phyloP scores from a whole-genome alignment of 2,797 vertebrate species.

The Bradypodion pumilum region DNA sequence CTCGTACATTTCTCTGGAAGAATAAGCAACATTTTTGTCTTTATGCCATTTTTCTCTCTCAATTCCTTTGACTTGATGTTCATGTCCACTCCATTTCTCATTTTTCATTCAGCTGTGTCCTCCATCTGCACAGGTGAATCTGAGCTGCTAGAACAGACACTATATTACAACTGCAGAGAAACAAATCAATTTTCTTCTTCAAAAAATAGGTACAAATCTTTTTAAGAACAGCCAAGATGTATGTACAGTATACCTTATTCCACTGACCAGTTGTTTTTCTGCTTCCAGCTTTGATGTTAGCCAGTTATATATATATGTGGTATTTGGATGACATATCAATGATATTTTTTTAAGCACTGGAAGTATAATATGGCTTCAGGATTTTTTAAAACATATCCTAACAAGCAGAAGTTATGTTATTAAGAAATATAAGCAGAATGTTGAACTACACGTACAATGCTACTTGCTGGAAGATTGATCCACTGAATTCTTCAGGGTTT shows the following conservation, averaged over 20 bases:
- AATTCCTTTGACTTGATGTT: background rate
- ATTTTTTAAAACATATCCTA: background rate
- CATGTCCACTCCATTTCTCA: constrained; percentile 13
- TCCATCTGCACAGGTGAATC: background rate
- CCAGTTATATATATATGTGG: background rate
- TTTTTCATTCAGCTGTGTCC: background rate
- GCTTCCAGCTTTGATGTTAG: no score
- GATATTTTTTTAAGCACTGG: background rate
- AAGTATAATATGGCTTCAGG: background rate
- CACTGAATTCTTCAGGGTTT: background rate
- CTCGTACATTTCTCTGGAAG: constrained; percentile 1
- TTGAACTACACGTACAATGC: background rate
- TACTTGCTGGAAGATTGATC: background rate
- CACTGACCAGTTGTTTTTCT: background rate
- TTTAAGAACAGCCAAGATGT: background rate
- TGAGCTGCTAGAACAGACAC: background rate
- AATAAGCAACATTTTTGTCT: background rate
- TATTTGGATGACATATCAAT: background rate
- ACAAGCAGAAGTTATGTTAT: background rate
- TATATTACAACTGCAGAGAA: background rate
- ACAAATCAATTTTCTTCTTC: background rate
- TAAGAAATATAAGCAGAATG: background rate
- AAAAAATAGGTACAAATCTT: background rate
- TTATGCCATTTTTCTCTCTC: background rate
- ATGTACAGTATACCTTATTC: background rate